Evolutionary conservation across 2,113 vertebrate genomes (phyloP).

Genomic region (Corvus hawaiiensis): DNA sequence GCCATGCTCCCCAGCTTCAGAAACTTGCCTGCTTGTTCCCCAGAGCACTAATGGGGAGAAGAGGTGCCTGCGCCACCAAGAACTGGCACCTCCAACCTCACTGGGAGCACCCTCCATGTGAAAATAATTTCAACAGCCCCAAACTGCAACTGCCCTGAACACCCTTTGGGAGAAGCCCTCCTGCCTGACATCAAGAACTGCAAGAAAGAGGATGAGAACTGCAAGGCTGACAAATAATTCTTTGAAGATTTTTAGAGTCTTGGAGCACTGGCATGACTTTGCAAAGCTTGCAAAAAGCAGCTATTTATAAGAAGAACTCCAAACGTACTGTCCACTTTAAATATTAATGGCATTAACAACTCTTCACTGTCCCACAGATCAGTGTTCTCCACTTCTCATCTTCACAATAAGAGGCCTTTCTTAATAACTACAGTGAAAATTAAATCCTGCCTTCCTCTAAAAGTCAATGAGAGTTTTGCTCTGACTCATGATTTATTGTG

Average conservation of each 20-base stretch:
- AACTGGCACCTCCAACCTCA: not conserved
- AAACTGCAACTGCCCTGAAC: not conserved
- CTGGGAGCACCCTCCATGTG: fast-evolving
- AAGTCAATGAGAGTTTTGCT: not conserved
- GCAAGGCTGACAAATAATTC: not conserved
- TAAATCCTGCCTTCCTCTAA: constrained; percentile 17
- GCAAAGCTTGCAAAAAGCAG: not conserved
- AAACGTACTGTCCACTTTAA: not conserved
- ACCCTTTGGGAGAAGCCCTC: not conserved
- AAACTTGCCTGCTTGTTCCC: not conserved
- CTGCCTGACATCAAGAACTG: not conserved
- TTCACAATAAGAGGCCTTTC: constrained; percentile 1
- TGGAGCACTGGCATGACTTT: not conserved
- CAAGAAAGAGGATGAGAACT: not conserved
- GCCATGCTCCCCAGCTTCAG: not conserved
- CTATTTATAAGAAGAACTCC: not conserved
- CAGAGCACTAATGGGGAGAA: not conserved
- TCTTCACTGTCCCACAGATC: not conserved
- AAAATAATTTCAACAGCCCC: not conserved
- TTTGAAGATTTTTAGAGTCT: not conserved
- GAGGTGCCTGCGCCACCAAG: not conserved
- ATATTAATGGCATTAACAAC: constrained; percentile 5
- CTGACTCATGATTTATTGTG: constrained; percentile 42
- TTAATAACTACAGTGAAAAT: constrained; percentile 15
- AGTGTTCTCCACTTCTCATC: not conserved